Evolutionary conservation across 2,113 vertebrate genomes (phyloP).

Genomic region (Cephalopholis sonnerati): DNA sequence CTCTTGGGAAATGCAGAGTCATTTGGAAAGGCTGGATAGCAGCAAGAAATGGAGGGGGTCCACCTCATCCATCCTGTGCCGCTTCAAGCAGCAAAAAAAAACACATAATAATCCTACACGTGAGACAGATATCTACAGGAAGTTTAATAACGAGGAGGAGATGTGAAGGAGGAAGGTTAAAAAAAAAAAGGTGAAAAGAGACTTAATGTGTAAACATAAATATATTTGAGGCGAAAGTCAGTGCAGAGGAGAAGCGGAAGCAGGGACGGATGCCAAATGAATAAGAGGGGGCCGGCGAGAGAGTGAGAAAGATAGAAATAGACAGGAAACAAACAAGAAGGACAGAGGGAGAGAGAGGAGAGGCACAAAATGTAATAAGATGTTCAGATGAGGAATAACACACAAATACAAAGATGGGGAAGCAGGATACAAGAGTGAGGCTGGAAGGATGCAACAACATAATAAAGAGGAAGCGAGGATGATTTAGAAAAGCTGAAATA

Average conservation of each 20-base stretch:
- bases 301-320: conserved; percentile 66
- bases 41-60: conserved; percentile 10
- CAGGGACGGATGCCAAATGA: conserved; percentile 66
- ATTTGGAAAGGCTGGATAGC: conserved; percentile 22
- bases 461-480: conserved; percentile 38
- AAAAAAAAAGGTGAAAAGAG: conserved; percentile 52
- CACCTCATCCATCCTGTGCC: conserved; percentile 15
- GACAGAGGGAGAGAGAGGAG: conserved; percentile 54
- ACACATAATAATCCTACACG: background rate
- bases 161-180: conserved; percentile 42
- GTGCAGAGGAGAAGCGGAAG: conserved; percentile 58
- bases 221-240: conserved; percentile 49
- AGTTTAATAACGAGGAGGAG: conserved; percentile 51
- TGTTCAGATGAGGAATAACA: conserved; percentile 54
- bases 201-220: conserved; percentile 61
- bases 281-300: conserved; percentile 55
- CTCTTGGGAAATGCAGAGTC: conserved; percentile 36
- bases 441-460: conserved; percentile 32
- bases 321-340: conserved; percentile 69
- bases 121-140: conserved; percentile 24
- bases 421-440: conserved; percentile 6
- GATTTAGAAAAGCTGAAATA: conserved; percentile 40
- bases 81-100: background rate
- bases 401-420: conserved; percentile 35
- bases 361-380: conserved; percentile 65